These are phyloP conservation scores for Thamnophis sirtalis DNA, from an alignment of 2,113 vertebrate genomes.

Conservation along the genomic window DNA sequence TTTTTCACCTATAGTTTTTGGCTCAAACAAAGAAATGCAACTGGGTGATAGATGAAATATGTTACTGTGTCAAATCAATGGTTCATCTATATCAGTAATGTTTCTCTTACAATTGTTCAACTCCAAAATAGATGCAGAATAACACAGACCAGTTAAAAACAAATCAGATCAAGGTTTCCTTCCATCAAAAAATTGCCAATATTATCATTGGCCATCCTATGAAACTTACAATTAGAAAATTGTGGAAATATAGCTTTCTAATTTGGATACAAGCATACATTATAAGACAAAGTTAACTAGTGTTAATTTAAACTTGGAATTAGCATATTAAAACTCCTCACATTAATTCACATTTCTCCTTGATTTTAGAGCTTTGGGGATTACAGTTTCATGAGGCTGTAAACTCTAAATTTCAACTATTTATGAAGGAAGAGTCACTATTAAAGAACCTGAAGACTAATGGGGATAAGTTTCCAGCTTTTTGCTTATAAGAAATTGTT, in stretches of 20 bases:
- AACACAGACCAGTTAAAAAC: neutral
- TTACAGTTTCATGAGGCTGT: neutral
- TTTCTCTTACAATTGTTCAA: neutral
- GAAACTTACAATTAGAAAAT: neutral
- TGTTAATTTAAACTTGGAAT: neutral
- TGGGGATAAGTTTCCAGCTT: neutral
- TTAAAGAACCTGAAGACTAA: neutral
- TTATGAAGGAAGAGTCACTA: neutral
- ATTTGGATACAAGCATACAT: neutral
- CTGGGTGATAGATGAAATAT: neutral
- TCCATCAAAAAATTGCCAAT: neutral
- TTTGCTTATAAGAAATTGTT: neutral
- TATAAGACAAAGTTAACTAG: neutral
- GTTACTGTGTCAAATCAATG: neutral
- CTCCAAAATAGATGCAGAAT: neutral
- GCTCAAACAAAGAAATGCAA: slow-evolving; percentile 8
- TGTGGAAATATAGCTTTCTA: neutral
- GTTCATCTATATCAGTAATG: neutral
- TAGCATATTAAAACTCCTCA: neutral
- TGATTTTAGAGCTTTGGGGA: neutral
- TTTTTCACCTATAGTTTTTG: slow-evolving; percentile 10
- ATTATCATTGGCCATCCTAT: neutral
- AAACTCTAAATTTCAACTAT: neutral
- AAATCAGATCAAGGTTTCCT: neutral
- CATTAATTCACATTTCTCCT: neutral